phyloP scores from a whole-genome alignment of 2,888 invertebrate genomes.

The Ormyrus pomaceus region DNA sequence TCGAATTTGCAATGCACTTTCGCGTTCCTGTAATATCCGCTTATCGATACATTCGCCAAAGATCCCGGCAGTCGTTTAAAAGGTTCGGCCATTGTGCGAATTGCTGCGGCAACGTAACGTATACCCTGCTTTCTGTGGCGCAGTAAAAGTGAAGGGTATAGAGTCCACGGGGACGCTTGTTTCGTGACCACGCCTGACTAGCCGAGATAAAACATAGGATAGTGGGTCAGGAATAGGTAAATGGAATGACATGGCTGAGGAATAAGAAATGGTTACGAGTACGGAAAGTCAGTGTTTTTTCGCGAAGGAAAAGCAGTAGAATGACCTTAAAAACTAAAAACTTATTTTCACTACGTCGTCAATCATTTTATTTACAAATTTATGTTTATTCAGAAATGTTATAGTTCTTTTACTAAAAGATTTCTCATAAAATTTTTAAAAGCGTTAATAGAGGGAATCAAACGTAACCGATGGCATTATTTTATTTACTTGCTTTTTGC shows the following conservation, averaged over 20 bases:
- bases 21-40: neutral
- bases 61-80: slow-evolving; percentile 10
- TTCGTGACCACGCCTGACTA: slow-evolving; percentile 35
- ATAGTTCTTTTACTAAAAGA: too few relatives aligned
- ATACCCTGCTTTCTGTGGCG: slow-evolving; percentile 17
- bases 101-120: neutral
- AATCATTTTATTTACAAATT: neutral
- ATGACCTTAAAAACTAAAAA: neutral
- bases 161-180: slow-evolving; percentile 12
- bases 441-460: too few relatives aligned
- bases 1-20: neutral
- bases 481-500: too few relatives aligned
- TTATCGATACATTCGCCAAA: slow-evolving; percentile 19
- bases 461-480: too few relatives aligned
- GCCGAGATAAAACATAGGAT: slow-evolving; percentile 33
- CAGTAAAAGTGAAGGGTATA: slow-evolving; percentile 44
- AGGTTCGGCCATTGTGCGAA: slow-evolving; percentile 27
- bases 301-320: too few relatives aligned
- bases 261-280: neutral
- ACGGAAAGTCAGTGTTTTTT: neutral
- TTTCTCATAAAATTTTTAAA: too few relatives aligned
- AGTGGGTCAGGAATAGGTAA: slow-evolving; percentile 24
- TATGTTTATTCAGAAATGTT: too few relatives aligned
- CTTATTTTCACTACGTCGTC: neutral
- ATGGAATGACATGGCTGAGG: neutral